Evolutionary conservation across 2,888 invertebrate genomes (phyloP).

Genomic region (Ephialtes manifestator): DNA sequence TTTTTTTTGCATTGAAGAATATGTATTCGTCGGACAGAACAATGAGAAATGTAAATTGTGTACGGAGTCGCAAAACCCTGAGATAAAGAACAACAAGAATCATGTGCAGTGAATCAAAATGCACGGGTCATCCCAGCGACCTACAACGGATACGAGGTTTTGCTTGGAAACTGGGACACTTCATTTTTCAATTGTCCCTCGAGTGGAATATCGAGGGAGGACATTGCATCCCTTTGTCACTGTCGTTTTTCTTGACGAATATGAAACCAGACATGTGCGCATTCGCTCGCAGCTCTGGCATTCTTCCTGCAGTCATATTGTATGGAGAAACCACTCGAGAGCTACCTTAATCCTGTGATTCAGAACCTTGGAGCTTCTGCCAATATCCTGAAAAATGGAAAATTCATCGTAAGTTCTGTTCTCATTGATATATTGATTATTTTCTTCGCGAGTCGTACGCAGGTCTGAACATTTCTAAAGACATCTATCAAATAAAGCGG

Average conservation of each 20-base stretch:
- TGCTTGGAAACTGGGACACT: constrained; percentile 34
- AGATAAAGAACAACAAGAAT: constrained; percentile 33
- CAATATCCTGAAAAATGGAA: constrained; percentile 23
- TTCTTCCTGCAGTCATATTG: constrained; percentile 5
- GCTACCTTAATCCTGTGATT: constrained; percentile 12
- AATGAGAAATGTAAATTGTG: constrained; percentile 38
- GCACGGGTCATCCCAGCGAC: constrained; percentile 11
- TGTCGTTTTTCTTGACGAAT: constrained; percentile 39
- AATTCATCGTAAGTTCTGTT: constrained; percentile 1
- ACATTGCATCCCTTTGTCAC: constrained; percentile 58
- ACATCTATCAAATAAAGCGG: neutral
- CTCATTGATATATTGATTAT: constrained; percentile 15
- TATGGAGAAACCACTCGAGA: constrained; percentile 4
- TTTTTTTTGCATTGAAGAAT: constrained; percentile 18
- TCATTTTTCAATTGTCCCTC: constrained; percentile 47
- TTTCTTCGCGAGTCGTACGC: neutral
- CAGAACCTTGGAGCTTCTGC: constrained; percentile 4
- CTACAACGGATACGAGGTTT: constrained; percentile 11
- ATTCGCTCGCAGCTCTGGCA: neutral
- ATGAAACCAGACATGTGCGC: constrained; percentile 38
- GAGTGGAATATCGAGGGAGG: neutral
- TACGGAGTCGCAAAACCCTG: constrained; percentile 15
- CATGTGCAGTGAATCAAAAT: constrained; percentile 29
- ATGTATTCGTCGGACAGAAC: constrained; percentile 32
- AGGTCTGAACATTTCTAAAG: neutral